phyloP scores from a whole-genome alignment of 2,113 vertebrate genomes.

The Dissostichus mawsoni region DNA sequence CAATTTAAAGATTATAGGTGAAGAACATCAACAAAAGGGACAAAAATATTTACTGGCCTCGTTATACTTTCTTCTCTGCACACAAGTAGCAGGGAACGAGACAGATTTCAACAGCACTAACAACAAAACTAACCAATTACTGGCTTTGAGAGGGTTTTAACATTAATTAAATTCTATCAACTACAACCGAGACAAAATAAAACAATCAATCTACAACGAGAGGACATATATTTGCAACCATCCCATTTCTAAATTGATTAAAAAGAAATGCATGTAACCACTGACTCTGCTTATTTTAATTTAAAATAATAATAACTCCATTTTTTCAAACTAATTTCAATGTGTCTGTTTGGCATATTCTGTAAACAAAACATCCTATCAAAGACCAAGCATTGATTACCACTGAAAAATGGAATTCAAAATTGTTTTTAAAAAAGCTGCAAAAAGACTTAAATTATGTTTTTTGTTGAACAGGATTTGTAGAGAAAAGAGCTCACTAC shows the following conservation, averaged over 20 bases:
- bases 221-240: neutral
- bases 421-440: neutral
- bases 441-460: neutral
- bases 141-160: neutral
- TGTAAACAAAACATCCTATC: neutral
- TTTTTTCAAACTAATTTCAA: too few relatives aligned
- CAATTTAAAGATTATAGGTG: neutral
- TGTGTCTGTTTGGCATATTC: neutral
- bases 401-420: neutral
- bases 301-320: neutral
- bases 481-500: neutral
- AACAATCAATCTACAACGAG: neutral
- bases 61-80: neutral
- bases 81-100: neutral
- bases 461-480: neutral
- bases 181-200: neutral
- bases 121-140: neutral
- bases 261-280: too few relatives aligned
- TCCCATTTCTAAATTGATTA: neutral
- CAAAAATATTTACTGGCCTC: conserved; percentile 9
- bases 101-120: neutral
- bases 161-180: neutral
- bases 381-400: neutral
- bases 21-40: neutral
- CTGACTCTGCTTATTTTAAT: neutral